A percentile compares a stretch with the other conserved stretches of the same genome.
Evolutionary conservation across 2,113 vertebrate species (phyloP).

Genomic region (Daphoenositta chrysoptera): DNA sequence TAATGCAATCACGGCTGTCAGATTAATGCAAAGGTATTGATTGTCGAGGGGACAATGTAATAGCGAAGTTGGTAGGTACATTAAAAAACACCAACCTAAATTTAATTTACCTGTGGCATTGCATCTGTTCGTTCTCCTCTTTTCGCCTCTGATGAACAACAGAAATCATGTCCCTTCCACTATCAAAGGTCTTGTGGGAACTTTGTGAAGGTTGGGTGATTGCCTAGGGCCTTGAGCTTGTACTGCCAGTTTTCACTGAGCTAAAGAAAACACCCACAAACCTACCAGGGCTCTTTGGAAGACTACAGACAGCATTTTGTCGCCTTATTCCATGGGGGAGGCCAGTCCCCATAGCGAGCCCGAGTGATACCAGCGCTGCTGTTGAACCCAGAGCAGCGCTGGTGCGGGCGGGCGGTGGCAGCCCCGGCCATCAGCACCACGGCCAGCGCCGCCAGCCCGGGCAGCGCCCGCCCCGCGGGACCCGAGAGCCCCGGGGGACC

Average conservation of each 20-base stretch:
- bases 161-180: not conserved
- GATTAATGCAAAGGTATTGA: conserved; percentile 73
- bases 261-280: not conserved
- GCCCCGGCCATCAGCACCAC: not conserved
- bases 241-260: not conserved
- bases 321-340: not conserved
- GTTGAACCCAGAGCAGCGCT: accelerated
- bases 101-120: conserved; percentile 54
- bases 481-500: not conserved
- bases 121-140: conserved; percentile 34
- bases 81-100: conserved; percentile 45
- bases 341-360: not conserved
- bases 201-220: not conserved
- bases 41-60: conserved; percentile 43
- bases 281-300: not conserved
- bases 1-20: conserved; percentile 77
- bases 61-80: conserved; percentile 49
- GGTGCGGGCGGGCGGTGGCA: accelerated
- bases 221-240: not conserved
- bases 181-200: not conserved
- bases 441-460: not conserved
- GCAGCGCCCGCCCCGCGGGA: not conserved
- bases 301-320: not conserved
- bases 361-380: accelerated
- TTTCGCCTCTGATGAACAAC: conserved; percentile 16